Base-by-base conservation (phyloP, 2,797 vertebrate genomes). In the Sebastes minor region DNA sequence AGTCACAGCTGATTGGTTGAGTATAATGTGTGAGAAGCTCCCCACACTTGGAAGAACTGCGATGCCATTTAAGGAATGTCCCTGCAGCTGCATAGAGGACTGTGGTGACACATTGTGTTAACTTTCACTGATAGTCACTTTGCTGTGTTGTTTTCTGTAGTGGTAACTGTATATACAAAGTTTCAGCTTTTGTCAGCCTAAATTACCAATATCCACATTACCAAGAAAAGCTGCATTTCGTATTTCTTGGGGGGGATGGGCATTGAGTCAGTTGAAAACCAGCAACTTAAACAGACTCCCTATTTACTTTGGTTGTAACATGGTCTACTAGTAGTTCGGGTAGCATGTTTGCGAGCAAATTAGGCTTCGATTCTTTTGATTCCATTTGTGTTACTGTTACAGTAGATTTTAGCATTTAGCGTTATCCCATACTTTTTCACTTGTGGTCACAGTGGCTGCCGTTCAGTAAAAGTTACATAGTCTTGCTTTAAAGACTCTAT, bases 41-140 rank as follows among this genome's bases (percentile, higher is more conserved):
- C 33, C 18, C 60, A 65, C 74, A 63, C 57, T 72, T 82, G 13
- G 13, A 79, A 78, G 69, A 84, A 49, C 65, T 77, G 80, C 42
- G 27, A 82, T 71, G 71, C 86, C 87, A 86, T 93, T 81, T 91
- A 88, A 91, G 90, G 89, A 94, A 93, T 91, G 75, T 82, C 82
- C 82, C 72, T 74, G 63, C 53, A 76, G 77, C 80, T 57, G n/a
- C 12, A 67, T 18, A 27, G 69, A 46, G 68, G 42, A 78, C 69
- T 35, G 52, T 20, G 18, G 74, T 60, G 57, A 71, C 61, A 32
- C 71, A 64, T 79, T 33, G 27, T 67, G 35, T 53, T 53, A 63
- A 12, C 69, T 75, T 68, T 82, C 25, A 53, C 33, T 71, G 61
- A 62, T 27, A 8, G 27, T 71, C 27, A 4, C 14, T 30, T 2